Evolutionary conservation across 2,888 invertebrate species (phyloP), one percentile per base, ranked within the genome.

Genomic region (Lasioglossum pauxillum): DNA sequence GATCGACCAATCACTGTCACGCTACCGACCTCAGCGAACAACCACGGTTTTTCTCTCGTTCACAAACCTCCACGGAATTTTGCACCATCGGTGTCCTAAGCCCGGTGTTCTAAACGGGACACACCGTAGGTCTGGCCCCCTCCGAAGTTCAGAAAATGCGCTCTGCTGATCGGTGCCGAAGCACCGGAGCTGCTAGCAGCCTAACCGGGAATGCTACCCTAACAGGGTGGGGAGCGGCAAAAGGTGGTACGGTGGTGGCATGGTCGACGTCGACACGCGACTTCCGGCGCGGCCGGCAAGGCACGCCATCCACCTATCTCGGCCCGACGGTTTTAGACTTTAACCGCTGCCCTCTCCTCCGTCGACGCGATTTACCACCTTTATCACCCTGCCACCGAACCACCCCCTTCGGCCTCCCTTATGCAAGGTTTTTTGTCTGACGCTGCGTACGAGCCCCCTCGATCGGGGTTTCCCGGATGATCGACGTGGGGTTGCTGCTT

Each of bases 231-330:
- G 80, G 75, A 27, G 44, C 38, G 31, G 80, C 57, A 73, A 69
- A 84, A 27, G 84, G 79, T 80, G 82, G 84, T 80, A 82, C 84
- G 87, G 89, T 87, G 88, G 87, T 84, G 88, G 89, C 82, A 85
- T 83, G 88, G 84, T 90, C 87, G 84, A 91, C 93, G 93, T 91
- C 94, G 94, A 93, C 95, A 95, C 95, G 95, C 95, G 94, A 95
- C 95, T 95, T 95, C 95, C 95, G 95, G 93, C 90, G 87, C 90
- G 91, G 92, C 90, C 91, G 89, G 89, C 84, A 86, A 82, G 85
- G 91, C 94, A 94, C 94, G 94, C 94, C 91, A 94, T 93, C 92
- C 91, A 80, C 80, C 87, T 88, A 91, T 91, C 91, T 90, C 67
- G 88, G 74, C 72, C 76, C 87, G 69, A 80, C 57, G 71, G 69